phyloP scores from a whole-genome alignment of 1,140 invertebrate genomes.

The Drosophila simulans region DNA sequence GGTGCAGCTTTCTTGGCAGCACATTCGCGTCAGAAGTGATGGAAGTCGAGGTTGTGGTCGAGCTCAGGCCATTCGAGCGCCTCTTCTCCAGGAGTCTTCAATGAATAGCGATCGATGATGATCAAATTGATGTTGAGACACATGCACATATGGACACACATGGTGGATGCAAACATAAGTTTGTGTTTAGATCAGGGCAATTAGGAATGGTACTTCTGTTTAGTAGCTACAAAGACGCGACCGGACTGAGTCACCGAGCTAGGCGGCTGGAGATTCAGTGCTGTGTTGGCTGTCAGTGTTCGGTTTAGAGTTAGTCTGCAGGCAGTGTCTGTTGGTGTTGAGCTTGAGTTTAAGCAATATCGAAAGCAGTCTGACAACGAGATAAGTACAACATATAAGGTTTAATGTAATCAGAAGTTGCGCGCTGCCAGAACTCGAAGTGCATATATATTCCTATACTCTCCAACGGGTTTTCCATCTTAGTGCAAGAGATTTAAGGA shows the following conservation, averaged over 20 bases:
- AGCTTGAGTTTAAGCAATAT: constrained; percentile 60
- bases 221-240: constrained; percentile 9
- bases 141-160: constrained; percentile 45
- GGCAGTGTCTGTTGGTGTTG: constrained; percentile 30
- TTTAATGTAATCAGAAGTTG: constrained; percentile 6
- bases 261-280: constrained; percentile 28
- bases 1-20: constrained; percentile 55
- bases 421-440: not conserved
- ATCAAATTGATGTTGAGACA: constrained; percentile 19
- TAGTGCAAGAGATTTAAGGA: not conserved
- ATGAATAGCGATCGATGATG: constrained; percentile 20
- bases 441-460: not conserved
- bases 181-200: constrained; percentile 18
- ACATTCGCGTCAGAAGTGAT: constrained; percentile 62
- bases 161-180: constrained; percentile 41
- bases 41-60: constrained; percentile 62
- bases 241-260: constrained; percentile 2
- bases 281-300: constrained; percentile 41
- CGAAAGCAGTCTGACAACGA: constrained; percentile 73
- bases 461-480: not conserved
- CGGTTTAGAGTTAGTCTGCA: constrained; percentile 42
- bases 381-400: constrained; percentile 62
- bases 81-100: constrained; percentile 71
- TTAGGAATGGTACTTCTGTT: constrained; percentile 18
- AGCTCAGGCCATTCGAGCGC: constrained; percentile 59